Conservation (phyloP, 92 coral and sea anemone genomes). For the Umimayanthus chanpuru region DNA sequence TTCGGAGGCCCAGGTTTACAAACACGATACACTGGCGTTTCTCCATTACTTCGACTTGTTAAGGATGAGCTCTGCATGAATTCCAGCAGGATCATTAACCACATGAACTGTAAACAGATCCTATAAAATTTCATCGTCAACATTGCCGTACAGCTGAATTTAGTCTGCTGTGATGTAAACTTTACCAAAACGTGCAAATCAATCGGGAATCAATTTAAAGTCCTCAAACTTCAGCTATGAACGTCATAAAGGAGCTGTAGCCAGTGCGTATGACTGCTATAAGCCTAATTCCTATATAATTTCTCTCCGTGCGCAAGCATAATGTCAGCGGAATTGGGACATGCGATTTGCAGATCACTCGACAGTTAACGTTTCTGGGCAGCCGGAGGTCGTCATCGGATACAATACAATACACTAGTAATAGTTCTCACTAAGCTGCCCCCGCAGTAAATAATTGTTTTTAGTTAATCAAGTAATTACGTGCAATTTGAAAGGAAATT, state of each 20-base stretch:
- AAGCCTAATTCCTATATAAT: too few species aligned
- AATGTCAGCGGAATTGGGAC: too few species aligned
- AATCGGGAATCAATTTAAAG: too few species aligned
- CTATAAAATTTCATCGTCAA: not conserved
- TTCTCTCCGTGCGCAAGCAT: too few species aligned
- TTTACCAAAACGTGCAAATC: too few species aligned
- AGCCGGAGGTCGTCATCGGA: too few species aligned
- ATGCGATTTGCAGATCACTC: too few species aligned
- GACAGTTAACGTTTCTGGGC: too few species aligned
- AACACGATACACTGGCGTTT: conserved; percentile 52
- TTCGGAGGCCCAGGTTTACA: conserved; percentile 68
- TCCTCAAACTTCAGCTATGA: too few species aligned
- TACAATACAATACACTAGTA: not conserved
- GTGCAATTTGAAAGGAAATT: not conserved
- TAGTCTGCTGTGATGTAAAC: too few species aligned
- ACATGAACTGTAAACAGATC: not conserved
- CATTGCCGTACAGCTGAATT: not conserved
- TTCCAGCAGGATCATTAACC: not conserved
- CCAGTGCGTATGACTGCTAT: too few species aligned
- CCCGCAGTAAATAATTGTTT: not conserved
- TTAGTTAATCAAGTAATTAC: not conserved
- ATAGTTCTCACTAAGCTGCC: not conserved
- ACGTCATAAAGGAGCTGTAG: too few species aligned
- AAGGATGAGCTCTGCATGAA: not conserved
- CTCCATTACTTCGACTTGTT: not conserved